phyloP scores from a whole-genome alignment of 2,113 vertebrate species.

The Psilopogon haemacephalus region DNA sequence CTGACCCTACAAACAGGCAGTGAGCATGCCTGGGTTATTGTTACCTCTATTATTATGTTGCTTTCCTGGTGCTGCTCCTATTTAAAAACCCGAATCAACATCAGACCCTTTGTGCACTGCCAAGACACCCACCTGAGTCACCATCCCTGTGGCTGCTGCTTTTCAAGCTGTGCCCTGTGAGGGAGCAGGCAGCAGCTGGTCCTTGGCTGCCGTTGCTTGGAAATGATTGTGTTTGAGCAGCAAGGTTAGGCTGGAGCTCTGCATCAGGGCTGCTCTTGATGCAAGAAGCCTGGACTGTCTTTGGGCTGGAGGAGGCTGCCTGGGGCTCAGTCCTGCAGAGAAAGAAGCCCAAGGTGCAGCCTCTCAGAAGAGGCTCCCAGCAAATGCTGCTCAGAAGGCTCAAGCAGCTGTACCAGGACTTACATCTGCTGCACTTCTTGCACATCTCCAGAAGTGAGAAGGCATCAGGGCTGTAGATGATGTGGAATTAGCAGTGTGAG shows the following conservation, averaged over 20 bases:
- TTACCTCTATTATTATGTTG: background rate
- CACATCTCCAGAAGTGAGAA: background rate
- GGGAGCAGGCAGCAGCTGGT: background rate
- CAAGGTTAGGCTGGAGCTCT: background rate
- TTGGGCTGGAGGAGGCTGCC: background rate
- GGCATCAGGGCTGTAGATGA: background rate
- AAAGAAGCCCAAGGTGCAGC: background rate
- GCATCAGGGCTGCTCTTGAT: too few relatives aligned
- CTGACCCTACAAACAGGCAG: background rate
- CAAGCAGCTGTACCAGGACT: background rate
- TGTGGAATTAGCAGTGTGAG: constrained; percentile 1
- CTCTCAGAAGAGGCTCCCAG: background rate
- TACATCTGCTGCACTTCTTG: background rate
- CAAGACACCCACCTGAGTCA: background rate
- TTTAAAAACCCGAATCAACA: background rate
- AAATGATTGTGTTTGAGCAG: background rate
- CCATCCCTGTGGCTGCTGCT: background rate
- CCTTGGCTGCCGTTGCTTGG: background rate
- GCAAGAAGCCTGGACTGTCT: background rate
- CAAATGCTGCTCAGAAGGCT: background rate
- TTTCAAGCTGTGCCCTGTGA: too few relatives aligned
- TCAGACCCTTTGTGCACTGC: background rate
- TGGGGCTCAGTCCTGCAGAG: too few relatives aligned
- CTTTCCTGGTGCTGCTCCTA: background rate
- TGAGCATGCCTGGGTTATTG: background rate